Percentiles rank a stretch among this genome's conserved stretches.
These are phyloP conservation scores for Pipa parva DNA, from an alignment of 2,113 vertebrate genomes.

Conservation along the genomic window DNA sequence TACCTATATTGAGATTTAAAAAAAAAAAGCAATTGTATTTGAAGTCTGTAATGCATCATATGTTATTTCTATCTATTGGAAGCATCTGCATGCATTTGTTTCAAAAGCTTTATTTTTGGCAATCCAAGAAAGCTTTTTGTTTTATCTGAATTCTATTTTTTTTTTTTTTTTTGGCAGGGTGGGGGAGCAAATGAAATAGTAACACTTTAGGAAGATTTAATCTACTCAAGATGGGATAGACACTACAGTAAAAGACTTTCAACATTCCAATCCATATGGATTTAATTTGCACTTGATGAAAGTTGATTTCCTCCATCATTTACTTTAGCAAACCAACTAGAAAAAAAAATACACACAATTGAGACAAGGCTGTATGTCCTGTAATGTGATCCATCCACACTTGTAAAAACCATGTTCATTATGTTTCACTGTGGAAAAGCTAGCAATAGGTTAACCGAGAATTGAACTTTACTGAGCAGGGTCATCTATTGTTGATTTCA, in stretches of 20 bases:
- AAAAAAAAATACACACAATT: constrained; percentile 13
- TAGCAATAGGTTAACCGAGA: constrained; percentile 12
- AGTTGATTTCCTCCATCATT: constrained; percentile 34
- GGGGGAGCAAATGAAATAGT: constrained; percentile 7
- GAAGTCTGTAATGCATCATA: too few relatives aligned
- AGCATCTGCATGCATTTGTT: too few relatives aligned
- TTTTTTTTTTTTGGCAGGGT: constrained; percentile 25
- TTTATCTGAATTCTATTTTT: background rate
- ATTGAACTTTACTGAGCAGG: constrained; percentile 19
- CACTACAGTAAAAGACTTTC: background rate
- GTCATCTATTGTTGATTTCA: constrained; percentile 25
- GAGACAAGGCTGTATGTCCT: background rate
- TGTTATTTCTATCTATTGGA: too few relatives aligned
- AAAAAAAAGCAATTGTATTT: too few relatives aligned
- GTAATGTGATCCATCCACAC: constrained; percentile 11
- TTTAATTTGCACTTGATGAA: constrained; percentile 33
- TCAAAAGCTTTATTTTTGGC: too few relatives aligned
- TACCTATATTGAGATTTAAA: too few relatives aligned
- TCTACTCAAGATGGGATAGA: constrained; percentile 10
- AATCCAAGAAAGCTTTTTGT: too few relatives aligned
- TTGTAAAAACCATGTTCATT: constrained; percentile 8
- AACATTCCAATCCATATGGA: constrained; percentile 24
- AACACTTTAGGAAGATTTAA: constrained; percentile 20
- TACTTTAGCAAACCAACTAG: constrained; percentile 30
- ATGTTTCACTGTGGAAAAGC: constrained; percentile 7